Base-by-base conservation (phyloP, 2,113 vertebrate genomes). In the Brienomyrus brachyistius region DNA sequence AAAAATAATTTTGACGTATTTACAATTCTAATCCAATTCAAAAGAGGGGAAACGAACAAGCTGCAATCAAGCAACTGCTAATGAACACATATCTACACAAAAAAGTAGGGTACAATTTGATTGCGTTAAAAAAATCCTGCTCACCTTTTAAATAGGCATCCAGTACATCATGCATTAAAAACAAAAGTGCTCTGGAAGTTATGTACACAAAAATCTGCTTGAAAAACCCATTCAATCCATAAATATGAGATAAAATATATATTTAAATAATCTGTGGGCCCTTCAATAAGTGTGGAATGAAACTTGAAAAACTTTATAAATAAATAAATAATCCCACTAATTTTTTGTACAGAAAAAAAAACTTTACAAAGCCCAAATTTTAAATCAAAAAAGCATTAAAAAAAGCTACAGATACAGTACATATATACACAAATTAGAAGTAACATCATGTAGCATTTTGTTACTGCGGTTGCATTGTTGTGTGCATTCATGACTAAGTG, bases 301-400 rank as follows among this genome's bases (percentile, higher is more conserved):
- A 94, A 93, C 91, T 93, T 91, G 27, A 77, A 91, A 89, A 77
- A 11, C 45, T 93, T 95, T 95, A 97, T 97, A 98, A 98, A 98
- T 98, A 98, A 98, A 98, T 98, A 98, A 98, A 97, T 97, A 97
- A 95, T 91, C 93, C 94, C 93, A 91, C 93, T 90, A 88, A 89
- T 94, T 92, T 11, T 95, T 91, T 56, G 84, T 80, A 91, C 91
- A 91, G 91, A 40, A 88, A 51, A 13, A 47, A 95, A 93, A 93
- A 92, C 90, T 94, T 95, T 91, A 94, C 95, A 94, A 95, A 91
- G 92, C 93, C 91, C 93, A 27, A n/a, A 89, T 43, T 86, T 88
- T 90, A 91, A 92, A 93, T 94, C 91, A 94, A 93, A 93, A 94
- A 95, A 94, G 94, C 92, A 93, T 94, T 40, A 86, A 86, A 62